Percentiles rank a stretch among this genome's conserved stretches.
phyloP scores from a whole-genome alignment of 2,888 invertebrate genomes.

The Hoplodrina ambigua region DNA sequence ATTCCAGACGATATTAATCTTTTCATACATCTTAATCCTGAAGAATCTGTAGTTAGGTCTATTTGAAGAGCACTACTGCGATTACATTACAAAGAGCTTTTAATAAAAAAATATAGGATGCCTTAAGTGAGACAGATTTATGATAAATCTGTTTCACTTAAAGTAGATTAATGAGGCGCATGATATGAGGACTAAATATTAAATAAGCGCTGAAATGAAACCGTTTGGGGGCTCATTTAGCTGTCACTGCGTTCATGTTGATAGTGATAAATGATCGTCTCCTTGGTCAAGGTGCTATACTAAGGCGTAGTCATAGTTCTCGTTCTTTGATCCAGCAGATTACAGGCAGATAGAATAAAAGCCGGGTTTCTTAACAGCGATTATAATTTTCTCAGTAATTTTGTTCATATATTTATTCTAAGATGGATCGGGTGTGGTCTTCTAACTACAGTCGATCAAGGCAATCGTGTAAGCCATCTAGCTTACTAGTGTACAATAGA shows the following conservation, averaged over 20 bases:
- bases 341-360: too few species aligned
- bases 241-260: conserved; percentile 26
- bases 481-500: conserved; percentile 1
- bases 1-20: conserved; percentile 57
- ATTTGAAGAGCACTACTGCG: conserved; percentile 41
- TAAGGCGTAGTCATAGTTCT: not conserved
- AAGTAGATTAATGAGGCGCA: conserved; percentile 41
- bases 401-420: not conserved
- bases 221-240: conserved; percentile 17
- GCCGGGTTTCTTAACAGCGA: too few species aligned
- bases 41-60: conserved; percentile 46
- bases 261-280: conserved; percentile 12
- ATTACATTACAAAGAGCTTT: conserved; percentile 41
- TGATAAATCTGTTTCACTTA: conserved; percentile 40
- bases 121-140: conserved; percentile 36
- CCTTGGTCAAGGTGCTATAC: not conserved
- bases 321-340: too few species aligned
- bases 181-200: conserved; percentile 31
- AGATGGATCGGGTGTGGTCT: not conserved
- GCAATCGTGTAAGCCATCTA: not conserved
- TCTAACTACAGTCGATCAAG: not conserved
- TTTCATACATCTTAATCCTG: conserved; percentile 51
- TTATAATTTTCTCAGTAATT: not conserved
- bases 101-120: conserved; percentile 45
- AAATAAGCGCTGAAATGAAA: conserved; percentile 43